Base-by-base conservation (phyloP, 1,140 invertebrate species). In the Trachelipus rathkii region DNA sequence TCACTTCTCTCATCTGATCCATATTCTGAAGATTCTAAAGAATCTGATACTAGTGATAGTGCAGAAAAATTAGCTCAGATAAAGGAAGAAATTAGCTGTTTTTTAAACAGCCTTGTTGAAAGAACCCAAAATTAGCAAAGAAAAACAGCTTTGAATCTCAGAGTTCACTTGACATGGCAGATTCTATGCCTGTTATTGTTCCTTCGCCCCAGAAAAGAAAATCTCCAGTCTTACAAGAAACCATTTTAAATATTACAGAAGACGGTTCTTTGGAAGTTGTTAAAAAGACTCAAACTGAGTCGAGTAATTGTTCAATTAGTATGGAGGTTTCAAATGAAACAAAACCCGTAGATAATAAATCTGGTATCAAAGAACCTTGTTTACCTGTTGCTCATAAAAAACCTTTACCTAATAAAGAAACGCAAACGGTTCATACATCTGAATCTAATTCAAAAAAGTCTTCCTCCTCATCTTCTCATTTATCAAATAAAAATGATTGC, bases 1-100 rank as follows among this genome's bases (percentile, higher is more conserved):
- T 60, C 50, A 60, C 19, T 60, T 13, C 50, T 60, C 19, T 60
- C 50, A 60, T 60, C 50, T 19, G 50, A 60, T 19, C 50, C 50
- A 19, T 60, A 60, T 60, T 60, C 50, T 3, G 50, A 60, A 60
- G 50, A 60, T 60, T 60, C 50, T 15, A 60, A 60, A 60, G 50
- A 60, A 60, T 60, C 50, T 60, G 50, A 60, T 60, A 60, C 50
- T 13, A 60, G 50, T 19, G 50, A 60, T 60, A 19, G 50, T 3
- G 50, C 50, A 60, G 50, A 60, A 8, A 60, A 60, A 60, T 60
- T 60, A 60, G 50, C 50, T 8, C 50, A 60, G 19, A 60, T 33
- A 60, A 60, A 60, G 8, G 11, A 60, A 60, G 50, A 60, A 60
- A 60, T 60, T 60, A 60, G 50, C 19, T 3, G 11, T 19, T 4